Evolutionary conservation across 2,113 vertebrate species (phyloP), one percentile per base, ranked within the genome.

Genomic region (Ptilonorhynchus violaceus): DNA sequence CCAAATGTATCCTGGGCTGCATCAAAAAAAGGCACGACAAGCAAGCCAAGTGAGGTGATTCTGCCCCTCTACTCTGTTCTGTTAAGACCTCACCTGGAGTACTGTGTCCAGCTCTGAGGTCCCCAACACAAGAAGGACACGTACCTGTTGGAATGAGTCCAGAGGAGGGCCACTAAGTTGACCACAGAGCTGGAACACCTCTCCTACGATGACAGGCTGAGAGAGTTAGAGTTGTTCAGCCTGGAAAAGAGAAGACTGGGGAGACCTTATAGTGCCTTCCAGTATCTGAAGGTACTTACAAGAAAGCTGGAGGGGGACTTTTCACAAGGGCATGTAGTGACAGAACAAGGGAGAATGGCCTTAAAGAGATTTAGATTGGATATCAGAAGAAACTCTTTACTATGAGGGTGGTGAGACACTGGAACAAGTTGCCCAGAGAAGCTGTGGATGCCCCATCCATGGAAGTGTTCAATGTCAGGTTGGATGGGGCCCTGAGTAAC

Each of bases 91-190:
- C 23, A 39, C 5, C 23, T 59, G 28, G 31, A 82, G 13, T 3
- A 11, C 37, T 13, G 7, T 20, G 5, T 52, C 28, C 28, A 68
- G 13, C 21, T 53, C 39, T 25, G 39, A 10, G 7, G 46, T 9
- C 33, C 44, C 13, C 53, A 82, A 1, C 13, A 68, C 20, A 44
- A 67, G 15, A 59, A 66, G 21, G 7, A 59, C n/a, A 37, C 3
- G 5, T 22, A 44, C 8, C 18, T 58, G 37, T 13, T 1, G 0
- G 22, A 81, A 50, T 5, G 11, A 58, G 46, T n/a, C 4, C 7
- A 60, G 22, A 89, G 15, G 10, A 53, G 5, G 28, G 19, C 7
- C 46, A 60, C 9, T 2, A 39, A 46, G 7, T 9, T 75, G 20
- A 46, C 21, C 47, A 39, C 16, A 74, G 53, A 28, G 13, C 39